Conservation (phyloP, 2,113 vertebrate species). For the Forbesichthys papilliferus region DNA sequence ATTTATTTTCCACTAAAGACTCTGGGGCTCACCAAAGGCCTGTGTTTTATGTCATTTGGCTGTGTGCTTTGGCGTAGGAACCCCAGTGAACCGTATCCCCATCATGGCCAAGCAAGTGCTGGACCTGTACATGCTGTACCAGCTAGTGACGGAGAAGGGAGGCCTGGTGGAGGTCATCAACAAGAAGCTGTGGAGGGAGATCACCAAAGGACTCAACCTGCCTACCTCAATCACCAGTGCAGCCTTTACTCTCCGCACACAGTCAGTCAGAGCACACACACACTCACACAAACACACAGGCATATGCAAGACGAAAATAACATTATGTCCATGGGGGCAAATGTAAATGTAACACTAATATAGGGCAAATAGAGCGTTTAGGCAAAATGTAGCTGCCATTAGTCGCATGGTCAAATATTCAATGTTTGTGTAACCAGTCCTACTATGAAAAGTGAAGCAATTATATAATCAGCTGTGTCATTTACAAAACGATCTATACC, state of each 20-base stretch:
- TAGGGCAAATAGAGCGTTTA: no score
- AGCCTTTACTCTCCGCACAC: slow-evolving; percentile 96
- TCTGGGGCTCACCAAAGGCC: no score
- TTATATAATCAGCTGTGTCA: no score
- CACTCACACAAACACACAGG: slow-evolving; percentile 9
- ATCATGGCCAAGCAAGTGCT: slow-evolving; percentile 99
- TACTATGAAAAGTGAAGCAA: no score
- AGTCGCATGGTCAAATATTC: no score
- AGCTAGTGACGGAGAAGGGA: slow-evolving; percentile 95
- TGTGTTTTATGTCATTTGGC: background rate
- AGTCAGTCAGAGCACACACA: slow-evolving; percentile 78
- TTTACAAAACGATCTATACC: no score
- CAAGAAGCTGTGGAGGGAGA: slow-evolving; percentile 97
- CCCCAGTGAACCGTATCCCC: slow-evolving; percentile 96
- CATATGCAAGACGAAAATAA: background rate
- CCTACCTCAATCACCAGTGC: slow-evolving; percentile 99
- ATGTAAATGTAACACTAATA: no score
- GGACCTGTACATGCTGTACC: slow-evolving; percentile 95
- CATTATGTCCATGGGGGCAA: background rate
- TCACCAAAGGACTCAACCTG: slow-evolving; percentile 96
- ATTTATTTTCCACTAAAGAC: no score
- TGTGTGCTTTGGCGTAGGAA: slow-evolving; percentile 74
- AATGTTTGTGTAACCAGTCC: no score
- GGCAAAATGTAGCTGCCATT: no score
- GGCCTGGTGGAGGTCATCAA: slow-evolving; percentile 98